A percentile compares a stretch with the other conserved stretches of the same genome.
Conservation (phyloP, 2,797 vertebrate species). For the Kryptolebias ocellatus region DNA sequence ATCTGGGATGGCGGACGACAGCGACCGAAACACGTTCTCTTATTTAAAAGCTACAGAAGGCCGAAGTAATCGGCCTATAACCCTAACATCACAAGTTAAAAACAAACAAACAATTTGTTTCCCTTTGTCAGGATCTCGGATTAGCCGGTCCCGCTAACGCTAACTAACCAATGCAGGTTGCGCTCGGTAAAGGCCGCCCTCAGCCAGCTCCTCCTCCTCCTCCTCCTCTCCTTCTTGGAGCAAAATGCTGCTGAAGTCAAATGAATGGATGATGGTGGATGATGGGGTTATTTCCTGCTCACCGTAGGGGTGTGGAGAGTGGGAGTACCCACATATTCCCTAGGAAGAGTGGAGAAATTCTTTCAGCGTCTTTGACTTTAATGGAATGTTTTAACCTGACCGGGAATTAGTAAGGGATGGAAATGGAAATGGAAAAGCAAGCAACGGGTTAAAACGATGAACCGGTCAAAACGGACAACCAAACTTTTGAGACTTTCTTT, state of each 20-base stretch:
- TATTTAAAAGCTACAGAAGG: constrained; percentile 21
- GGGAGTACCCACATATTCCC: constrained; percentile 78
- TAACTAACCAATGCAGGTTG: constrained; percentile 93
- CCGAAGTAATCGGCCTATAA: neutral
- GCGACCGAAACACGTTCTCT: neutral
- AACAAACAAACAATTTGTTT: constrained; percentile 7
- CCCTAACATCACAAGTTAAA: neutral
- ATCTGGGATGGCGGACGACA: constrained; percentile 83
- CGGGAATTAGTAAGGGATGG: constrained; percentile 62
- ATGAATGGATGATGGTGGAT: constrained; percentile 88
- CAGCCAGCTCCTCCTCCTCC: constrained; percentile 86
- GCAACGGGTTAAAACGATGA: constrained; percentile 18
- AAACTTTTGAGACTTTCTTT: constrained; percentile 11
- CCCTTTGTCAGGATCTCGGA: constrained; percentile 7
- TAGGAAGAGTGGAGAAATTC: constrained; percentile 75
- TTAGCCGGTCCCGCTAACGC: constrained; percentile 44
- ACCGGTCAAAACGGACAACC: constrained; percentile 15
- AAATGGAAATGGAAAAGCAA: constrained; percentile 30
- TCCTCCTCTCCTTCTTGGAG: constrained; percentile 87
- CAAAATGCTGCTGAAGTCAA: constrained; percentile 86
- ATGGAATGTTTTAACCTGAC: constrained; percentile 38
- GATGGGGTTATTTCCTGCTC: constrained; percentile 90
- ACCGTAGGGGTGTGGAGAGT: constrained; percentile 90
- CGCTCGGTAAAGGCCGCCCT: constrained; percentile 90
- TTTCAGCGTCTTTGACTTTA: constrained; percentile 71